A percentile compares a stretch with the other conserved stretches of the same genome.
Conservation (phyloP, 2,888 invertebrate genomes). For the Malacosoma neustria region DNA sequence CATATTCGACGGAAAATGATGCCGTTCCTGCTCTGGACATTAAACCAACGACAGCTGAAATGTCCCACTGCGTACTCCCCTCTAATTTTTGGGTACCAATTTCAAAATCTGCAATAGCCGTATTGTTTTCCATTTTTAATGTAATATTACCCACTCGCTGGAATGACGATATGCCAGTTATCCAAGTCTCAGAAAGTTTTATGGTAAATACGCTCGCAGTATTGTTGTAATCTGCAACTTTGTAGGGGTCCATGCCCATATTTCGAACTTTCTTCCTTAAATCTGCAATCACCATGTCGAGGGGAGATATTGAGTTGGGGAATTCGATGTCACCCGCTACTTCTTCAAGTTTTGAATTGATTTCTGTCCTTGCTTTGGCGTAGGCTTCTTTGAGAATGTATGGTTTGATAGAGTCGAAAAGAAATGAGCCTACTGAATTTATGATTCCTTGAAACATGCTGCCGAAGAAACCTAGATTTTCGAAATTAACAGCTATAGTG, state of each 20-base stretch:
- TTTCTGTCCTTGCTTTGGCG: conserved; percentile 80
- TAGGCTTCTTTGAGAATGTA: conserved; percentile 87
- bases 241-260: conserved; percentile 83
- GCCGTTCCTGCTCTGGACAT: conserved; percentile 82
- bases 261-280: conserved; percentile 79
- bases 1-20: conserved; percentile 86
- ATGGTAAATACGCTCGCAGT: conserved; percentile 80
- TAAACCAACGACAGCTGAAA: conserved; percentile 80
- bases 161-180: conserved; percentile 86
- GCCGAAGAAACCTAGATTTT: conserved; percentile 86
- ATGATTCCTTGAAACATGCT: conserved; percentile 81
- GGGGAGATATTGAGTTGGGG: conserved; percentile 89
- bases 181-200: conserved; percentile 82
- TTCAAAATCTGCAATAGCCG: conserved; percentile 78
- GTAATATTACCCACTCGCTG: conserved; percentile 87
- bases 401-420: conserved; percentile 92
- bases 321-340: conserved; percentile 81
- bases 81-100: conserved; percentile 86
- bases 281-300: conserved; percentile 88
- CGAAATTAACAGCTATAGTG: conserved; percentile 86
- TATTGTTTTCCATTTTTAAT: conserved; percentile 82
- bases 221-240: conserved; percentile 82
- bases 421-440: conserved; percentile 86
- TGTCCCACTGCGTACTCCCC: conserved; percentile 87
- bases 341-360: conserved; percentile 83